Base-by-base conservation (phyloP, 2,888 invertebrate genomes). In the Volucella zonaria region DNA sequence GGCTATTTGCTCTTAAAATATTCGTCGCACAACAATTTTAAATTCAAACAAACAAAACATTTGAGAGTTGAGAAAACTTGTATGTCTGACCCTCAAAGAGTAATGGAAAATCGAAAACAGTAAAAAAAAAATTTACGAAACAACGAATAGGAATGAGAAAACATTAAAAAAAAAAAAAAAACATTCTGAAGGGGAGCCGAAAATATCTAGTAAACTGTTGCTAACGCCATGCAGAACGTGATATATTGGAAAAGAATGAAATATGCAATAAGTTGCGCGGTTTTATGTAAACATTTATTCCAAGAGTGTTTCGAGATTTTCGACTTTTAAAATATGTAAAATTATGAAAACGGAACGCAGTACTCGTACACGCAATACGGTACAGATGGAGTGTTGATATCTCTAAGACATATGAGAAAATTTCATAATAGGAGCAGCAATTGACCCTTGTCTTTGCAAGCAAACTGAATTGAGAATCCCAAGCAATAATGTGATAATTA, bases 1-100 rank as follows among this genome's bases (percentile, higher is more conserved):
- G 68, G 70, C 70, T 70, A 56, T 70, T 8, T 15, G 42, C 52
- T 58, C 59, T 45, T n/a, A 58, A 14, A 42, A 38, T 38, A 58
- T 15, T 56, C 70, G 56, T 64, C 4, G 6, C 31, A 31, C 31
- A 9, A 54, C 62, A 67, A 38, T 43, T 67, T 54, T 67, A 14
- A 56, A 73, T 15, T 18, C 42, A 71, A 38, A 87, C 83, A 66
- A n/a, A 67, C 51, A 79, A 70, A 43, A 54, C 15, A 51, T 66
- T 79, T 61, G 45, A 43, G 12, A 62, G 52, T 54, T 61, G 42
- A 75, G 71, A 56, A 66, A 66, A 58, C 54, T 75, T 54, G 67
- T 43, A 71, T 66, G 58, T 52, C 54, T 67, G 64, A 78, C 56
- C 67, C 40, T 40, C 38, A 58, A 70, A 49, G 56, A 54, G 31